A percentile compares a stretch with the other conserved stretches of the same genome.
Conservation (phyloP, 2,888 invertebrate species). For the Harpalus rubripes region DNA sequence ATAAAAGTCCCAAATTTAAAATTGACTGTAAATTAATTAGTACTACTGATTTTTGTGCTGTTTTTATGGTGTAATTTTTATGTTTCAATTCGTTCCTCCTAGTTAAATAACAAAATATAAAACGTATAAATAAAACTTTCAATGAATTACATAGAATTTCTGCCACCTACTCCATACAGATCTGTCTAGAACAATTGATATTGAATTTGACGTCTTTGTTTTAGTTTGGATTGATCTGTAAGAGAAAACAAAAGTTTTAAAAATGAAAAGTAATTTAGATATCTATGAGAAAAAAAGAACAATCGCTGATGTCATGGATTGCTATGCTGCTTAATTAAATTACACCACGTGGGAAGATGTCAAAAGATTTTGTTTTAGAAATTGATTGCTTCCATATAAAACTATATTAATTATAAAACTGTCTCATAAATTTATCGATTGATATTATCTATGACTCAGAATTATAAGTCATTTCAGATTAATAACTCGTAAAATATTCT, state of each 20-base stretch:
- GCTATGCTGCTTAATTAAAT: background rate
- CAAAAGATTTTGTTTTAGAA: background rate
- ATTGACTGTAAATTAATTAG: no score
- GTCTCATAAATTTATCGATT: background rate
- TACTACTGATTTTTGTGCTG: no score
- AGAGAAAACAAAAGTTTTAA: background rate
- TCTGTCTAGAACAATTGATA: no score
- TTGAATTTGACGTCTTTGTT: background rate
- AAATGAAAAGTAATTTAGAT: background rate
- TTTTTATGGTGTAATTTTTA: no score
- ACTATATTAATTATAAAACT: background rate
- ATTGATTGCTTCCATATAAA: slow-evolving; percentile 2
- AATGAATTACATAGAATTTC: no score
- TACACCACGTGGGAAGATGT: background rate
- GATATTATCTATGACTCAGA: background rate
- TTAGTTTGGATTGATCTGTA: background rate
- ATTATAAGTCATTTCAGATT: background rate
- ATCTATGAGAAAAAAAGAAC: background rate
- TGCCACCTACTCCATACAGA: no score
- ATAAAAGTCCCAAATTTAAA: no score
- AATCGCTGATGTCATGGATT: background rate
- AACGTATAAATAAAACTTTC: no score
- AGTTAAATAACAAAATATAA: no score
- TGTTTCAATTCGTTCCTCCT: no score
- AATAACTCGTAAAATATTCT: background rate